Percentiles rank a stretch among this genome's conserved stretches.
Conservation (phyloP, 2,113 vertebrate genomes). For the Megaceryle torquata region DNA sequence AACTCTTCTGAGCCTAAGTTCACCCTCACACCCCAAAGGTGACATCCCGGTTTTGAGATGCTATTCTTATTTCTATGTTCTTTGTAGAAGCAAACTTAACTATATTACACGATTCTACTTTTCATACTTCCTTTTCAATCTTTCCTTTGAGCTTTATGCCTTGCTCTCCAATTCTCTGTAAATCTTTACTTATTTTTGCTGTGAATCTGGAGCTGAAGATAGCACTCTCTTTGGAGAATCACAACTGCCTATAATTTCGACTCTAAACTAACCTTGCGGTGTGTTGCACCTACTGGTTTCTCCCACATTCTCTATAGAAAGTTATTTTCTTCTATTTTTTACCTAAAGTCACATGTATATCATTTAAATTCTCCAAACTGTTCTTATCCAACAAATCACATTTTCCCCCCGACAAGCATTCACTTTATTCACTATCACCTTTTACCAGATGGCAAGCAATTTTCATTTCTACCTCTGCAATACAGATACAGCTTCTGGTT, state of each 20-base stretch:
- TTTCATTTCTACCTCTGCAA: not conserved
- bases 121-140: not conserved
- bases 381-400: not conserved
- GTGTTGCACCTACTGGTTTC: not conserved
- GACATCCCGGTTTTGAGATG: not conserved
- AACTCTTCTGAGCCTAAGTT: not conserved
- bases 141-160: not conserved
- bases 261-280: not conserved
- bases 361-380: not conserved
- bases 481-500: not conserved
- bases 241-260: not conserved
- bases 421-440: not conserved
- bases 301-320: not conserved
- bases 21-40: not conserved
- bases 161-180: not conserved
- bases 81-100: not conserved
- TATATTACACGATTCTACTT: not conserved
- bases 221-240: not conserved
- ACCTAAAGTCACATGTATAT: not conserved
- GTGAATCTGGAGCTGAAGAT: not conserved
- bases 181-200: not conserved
- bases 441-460: not conserved
- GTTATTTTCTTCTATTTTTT: not conserved
- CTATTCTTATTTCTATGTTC: not conserved
- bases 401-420: not conserved